phyloP scores from a whole-genome alignment of 2,888 invertebrate genomes.

The Hofmannophila pseudospretella region DNA sequence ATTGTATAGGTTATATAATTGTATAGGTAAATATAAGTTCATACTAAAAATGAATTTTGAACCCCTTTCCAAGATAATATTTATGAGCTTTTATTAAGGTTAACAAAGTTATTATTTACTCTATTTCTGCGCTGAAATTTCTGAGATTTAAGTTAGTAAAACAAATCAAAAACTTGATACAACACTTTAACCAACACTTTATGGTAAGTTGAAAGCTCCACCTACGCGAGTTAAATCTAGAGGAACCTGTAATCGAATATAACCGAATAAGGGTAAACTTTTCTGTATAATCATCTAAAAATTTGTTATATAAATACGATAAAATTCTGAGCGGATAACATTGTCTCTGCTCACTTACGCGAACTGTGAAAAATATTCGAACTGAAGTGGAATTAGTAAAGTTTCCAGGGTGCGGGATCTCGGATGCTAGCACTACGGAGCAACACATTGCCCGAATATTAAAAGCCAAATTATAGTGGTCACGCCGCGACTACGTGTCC shows the following conservation, averaged over 20 bases:
- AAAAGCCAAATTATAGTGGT: constrained; percentile 61
- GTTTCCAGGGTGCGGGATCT: constrained; percentile 34
- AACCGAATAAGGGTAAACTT: constrained; percentile 10
- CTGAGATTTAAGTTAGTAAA: neutral
- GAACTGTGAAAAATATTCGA: constrained; percentile 47
- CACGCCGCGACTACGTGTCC: constrained; percentile 48
- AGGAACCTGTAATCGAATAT: neutral
- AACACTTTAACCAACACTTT: too few species aligned
- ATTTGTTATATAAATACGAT: constrained; percentile 49
- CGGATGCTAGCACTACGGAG: constrained; percentile 31
- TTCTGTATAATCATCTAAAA: constrained; percentile 37
- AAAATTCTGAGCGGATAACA: constrained; percentile 51
- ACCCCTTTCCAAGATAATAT: too few species aligned
- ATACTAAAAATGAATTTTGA: too few species aligned
- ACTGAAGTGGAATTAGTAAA: constrained; percentile 49
- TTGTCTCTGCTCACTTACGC: constrained; percentile 43
- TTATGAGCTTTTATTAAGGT: too few species aligned
- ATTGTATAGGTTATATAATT: too few species aligned
- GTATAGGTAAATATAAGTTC: too few species aligned
- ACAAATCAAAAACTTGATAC: neutral
- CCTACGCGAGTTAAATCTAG: too few species aligned
- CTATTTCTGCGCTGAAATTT: neutral
- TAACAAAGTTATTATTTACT: neutral
- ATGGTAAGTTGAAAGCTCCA: too few species aligned
- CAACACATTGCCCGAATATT: constrained; percentile 64